phyloP scores from a whole-genome alignment of 2,888 invertebrate species.

The Lepeophtheirus nordmannii region DNA sequence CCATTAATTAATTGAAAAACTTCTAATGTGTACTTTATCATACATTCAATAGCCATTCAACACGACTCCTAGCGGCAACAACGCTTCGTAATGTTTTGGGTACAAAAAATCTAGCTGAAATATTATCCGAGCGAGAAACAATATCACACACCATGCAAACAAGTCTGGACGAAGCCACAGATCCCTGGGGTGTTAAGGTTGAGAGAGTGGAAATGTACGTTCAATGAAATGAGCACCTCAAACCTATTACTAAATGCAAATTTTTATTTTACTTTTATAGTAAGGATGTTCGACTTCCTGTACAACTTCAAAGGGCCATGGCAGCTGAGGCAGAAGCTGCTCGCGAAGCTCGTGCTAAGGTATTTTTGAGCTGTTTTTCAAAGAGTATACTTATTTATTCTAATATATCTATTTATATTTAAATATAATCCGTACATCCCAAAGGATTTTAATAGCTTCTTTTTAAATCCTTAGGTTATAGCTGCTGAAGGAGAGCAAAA shows the following conservation, averaged over 20 bases:
- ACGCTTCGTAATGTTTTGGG: constrained; percentile 78
- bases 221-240: no score
- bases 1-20: no score
- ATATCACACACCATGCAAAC: constrained; percentile 57
- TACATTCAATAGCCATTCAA: constrained; percentile 45
- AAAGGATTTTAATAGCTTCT: no score
- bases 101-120: constrained; percentile 74
- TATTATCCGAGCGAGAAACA: constrained; percentile 74
- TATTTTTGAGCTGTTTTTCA: neutral
- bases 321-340: constrained; percentile 67
- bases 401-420: no score
- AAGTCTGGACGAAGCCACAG: constrained; percentile 67
- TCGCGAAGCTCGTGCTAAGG: constrained; percentile 60
- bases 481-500: constrained; percentile 86
- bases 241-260: no score
- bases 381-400: no score
- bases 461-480: constrained; percentile 38
- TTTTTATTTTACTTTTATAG: constrained; percentile 35
- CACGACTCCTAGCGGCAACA: constrained; percentile 62
- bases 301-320: constrained; percentile 62
- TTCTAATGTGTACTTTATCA: no score
- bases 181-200: constrained; percentile 83
- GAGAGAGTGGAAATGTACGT: constrained; percentile 86
- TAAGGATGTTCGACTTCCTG: constrained; percentile 61
- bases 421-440: no score